Conservation (phyloP, 2,888 invertebrate species). For the Chorisops tibialis region DNA sequence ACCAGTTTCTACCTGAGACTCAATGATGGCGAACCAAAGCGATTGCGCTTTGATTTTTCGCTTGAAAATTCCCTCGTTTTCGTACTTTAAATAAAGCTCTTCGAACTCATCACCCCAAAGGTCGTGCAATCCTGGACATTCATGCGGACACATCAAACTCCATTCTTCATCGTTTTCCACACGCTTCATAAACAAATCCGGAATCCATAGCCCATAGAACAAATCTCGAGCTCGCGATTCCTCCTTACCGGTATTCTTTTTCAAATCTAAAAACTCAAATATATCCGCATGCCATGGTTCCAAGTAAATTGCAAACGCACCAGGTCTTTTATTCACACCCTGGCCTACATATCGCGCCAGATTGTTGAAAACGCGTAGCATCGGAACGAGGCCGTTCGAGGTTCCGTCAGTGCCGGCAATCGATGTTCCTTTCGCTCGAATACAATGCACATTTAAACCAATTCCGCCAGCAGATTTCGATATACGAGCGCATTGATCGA, state of each 20-base stretch:
- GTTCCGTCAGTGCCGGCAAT: conserved; percentile 89
- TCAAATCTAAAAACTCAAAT: conserved; percentile 85
- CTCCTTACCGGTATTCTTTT: conserved; percentile 89
- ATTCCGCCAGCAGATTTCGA: conserved; percentile 94
- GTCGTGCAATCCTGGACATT: conserved; percentile 80
- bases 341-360: conserved; percentile 92
- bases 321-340: conserved; percentile 91
- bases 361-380: conserved; percentile 87
- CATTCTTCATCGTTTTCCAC: conserved; percentile 75
- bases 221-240: conserved; percentile 86
- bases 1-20: conserved; percentile 91
- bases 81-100: conserved; percentile 75
- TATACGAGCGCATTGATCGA: conserved; percentile 84
- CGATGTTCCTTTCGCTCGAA: conserved; percentile 79
- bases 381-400: conserved; percentile 89
- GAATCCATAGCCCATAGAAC: conserved; percentile 93
- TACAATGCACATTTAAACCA: conserved; percentile 88
- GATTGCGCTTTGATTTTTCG: conserved; percentile 72
- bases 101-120: conserved; percentile 92
- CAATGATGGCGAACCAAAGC: conserved; percentile 85
- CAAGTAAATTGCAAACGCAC: conserved; percentile 90
- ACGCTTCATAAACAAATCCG: conserved; percentile 92
- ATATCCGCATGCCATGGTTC: conserved; percentile 97
- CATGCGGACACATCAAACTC: conserved; percentile 92
- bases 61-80: conserved; percentile 64